These are phyloP conservation scores for Ectropis crepuscularia DNA, from an alignment of 2,888 invertebrate species.

Conservation along the genomic window DNA sequence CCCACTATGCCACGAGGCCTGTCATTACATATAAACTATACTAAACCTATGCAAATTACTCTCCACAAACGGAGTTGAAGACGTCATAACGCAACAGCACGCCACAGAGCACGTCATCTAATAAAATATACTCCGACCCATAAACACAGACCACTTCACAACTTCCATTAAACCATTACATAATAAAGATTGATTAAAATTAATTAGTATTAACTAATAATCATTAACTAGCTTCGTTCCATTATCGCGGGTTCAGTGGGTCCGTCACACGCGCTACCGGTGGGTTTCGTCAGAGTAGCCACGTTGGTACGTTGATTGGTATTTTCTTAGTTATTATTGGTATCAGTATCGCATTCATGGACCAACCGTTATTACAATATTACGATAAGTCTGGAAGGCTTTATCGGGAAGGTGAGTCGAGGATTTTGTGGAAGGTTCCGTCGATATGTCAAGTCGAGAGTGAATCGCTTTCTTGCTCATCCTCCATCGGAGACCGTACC, in stretches of 20 bases:
- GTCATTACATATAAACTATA: too few relatives aligned
- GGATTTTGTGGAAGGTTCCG: too few relatives aligned
- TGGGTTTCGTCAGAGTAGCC: slow-evolving; percentile 18
- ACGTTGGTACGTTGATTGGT: not conserved
- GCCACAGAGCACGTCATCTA: not conserved
- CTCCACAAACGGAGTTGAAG: not conserved
- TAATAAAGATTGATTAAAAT: slow-evolving; percentile 20
- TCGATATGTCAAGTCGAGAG: too few relatives aligned
- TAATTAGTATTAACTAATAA: slow-evolving; percentile 16
- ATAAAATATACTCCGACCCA: not conserved
- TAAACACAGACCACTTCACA: slow-evolving; percentile 2
- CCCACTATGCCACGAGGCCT: too few relatives aligned
- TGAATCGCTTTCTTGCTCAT: too few relatives aligned
- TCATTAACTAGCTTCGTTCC: slow-evolving; percentile 13
- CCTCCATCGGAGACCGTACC: too few relatives aligned
- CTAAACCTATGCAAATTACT: too few relatives aligned
- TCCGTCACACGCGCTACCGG: slow-evolving; percentile 6
- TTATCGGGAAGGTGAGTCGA: too few relatives aligned
- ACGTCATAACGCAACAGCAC: not conserved
- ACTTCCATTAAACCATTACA: slow-evolving; percentile 5
- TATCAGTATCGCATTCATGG: slow-evolving; percentile 17
- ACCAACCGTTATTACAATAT: slow-evolving; percentile 15
- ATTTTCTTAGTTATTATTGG: slow-evolving; percentile 10
- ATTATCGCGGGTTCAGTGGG: slow-evolving; percentile 4
- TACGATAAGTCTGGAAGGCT: slow-evolving; percentile 8